A percentile compares a stretch with the other conserved stretches of the same genome.
Evolutionary conservation across 1,140 invertebrate genomes (phyloP).

Genomic region (Cydia pomonella): DNA sequence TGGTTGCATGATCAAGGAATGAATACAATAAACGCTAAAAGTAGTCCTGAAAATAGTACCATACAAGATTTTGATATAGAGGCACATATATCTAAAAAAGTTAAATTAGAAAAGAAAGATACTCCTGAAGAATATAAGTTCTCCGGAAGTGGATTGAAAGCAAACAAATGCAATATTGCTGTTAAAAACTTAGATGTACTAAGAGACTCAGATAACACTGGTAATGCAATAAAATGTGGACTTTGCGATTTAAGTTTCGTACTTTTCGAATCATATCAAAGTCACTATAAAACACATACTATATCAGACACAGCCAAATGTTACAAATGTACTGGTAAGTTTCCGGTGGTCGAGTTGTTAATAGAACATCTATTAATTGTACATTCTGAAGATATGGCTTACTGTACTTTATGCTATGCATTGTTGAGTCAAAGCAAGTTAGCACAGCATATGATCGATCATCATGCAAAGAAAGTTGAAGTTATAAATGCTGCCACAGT

Average conservation of each 20-base stretch:
- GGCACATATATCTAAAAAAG: not conserved
- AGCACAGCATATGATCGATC: not conserved
- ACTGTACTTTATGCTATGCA: constrained; percentile 10
- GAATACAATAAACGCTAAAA: not conserved
- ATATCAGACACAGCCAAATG: not conserved
- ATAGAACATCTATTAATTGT: not conserved
- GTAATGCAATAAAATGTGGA: not conserved
- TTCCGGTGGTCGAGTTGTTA: not conserved
- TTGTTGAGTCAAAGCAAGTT: not conserved
- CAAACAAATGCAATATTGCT: not conserved
- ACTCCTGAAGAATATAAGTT: not conserved
- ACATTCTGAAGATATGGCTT: constrained; percentile 19
- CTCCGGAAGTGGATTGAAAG: not conserved
- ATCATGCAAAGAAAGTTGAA: constrained; percentile 19
- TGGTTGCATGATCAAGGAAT: constrained; percentile 14
- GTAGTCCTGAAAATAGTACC: not conserved
- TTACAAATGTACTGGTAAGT: not conserved
- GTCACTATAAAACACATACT: constrained; percentile 8
- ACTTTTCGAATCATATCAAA: not conserved
- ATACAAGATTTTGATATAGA: not conserved
- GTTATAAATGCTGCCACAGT: not conserved
- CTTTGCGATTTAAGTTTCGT: constrained; percentile 15
- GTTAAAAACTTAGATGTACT: not conserved
- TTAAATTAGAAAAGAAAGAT: not conserved
- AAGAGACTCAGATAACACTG: not conserved